A percentile compares a stretch with the other conserved stretches of the same genome.
Conservation (phyloP, 2,888 invertebrate genomes). For the Lochmaea crataegi region DNA sequence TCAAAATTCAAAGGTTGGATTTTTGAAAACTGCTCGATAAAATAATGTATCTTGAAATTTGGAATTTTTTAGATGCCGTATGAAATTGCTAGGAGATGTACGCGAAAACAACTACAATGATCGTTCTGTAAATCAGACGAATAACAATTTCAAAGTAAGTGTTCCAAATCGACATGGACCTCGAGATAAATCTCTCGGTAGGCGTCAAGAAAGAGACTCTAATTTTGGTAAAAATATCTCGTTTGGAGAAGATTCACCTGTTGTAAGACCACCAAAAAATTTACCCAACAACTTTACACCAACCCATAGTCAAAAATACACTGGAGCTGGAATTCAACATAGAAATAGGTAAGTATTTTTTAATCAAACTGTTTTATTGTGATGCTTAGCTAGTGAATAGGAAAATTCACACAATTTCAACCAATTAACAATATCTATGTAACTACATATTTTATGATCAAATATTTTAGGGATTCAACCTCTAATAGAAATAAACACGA, state of each 20-base stretch:
- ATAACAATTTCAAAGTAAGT: background rate
- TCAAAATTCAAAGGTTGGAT: too few relatives aligned
- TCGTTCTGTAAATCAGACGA: background rate
- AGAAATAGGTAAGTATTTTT: background rate
- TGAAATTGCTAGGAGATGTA: background rate
- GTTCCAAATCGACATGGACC: background rate
- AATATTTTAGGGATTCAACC: slow-evolving; percentile 1
- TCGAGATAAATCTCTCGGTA: background rate
- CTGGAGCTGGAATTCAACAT: background rate
- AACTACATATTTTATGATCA: too few relatives aligned
- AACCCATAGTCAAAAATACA: slow-evolving; percentile 22
- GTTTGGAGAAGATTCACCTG: background rate
- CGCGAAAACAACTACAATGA: background rate
- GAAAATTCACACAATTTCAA: background rate
- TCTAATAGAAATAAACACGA: background rate
- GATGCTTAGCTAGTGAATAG: background rate
- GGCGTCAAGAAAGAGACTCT: background rate
- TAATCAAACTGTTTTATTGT: background rate
- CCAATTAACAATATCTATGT: background rate
- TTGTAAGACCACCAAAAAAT: slow-evolving; percentile 25
- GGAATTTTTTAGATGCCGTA: slow-evolving; percentile 5
- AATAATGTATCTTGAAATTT: background rate
- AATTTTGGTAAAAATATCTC: slow-evolving; percentile 10
- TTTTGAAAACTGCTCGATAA: too few relatives aligned
- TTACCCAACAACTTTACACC: slow-evolving; percentile 34